Evolutionary conservation across 2,888 invertebrate species (phyloP).

Genomic region (Rosalia funebris): DNA sequence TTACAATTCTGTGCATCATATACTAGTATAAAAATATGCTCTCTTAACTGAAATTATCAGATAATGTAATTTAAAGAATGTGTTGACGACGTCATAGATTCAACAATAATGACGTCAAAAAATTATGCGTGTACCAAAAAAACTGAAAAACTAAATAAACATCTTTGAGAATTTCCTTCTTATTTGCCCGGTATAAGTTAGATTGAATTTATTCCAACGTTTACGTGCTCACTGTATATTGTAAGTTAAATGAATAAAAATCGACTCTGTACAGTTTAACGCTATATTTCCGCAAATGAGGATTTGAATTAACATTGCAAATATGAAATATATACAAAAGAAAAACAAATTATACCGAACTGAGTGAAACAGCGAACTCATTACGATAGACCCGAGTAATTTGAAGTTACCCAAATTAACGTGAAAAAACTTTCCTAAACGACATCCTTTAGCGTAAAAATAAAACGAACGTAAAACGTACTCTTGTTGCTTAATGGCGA

Average conservation of each 20-base stretch:
- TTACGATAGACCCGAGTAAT: constrained; percentile 1
- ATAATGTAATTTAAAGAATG: no score
- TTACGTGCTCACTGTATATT: no score
- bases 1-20: no score
- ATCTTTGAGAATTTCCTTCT: no score
- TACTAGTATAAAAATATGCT: no score
- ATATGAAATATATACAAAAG: constrained; percentile 5
- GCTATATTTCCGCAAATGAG: constrained; percentile 10
- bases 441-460: constrained; percentile 9
- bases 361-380: background rate
- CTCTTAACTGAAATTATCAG: no score
- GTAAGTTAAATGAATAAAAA: constrained; percentile 15
- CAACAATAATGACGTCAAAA: no score
- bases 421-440: constrained; percentile 5
- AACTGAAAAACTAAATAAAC: no score
- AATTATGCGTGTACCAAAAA: no score
- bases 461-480: constrained; percentile 3
- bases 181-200: no score
- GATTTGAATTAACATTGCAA: constrained; percentile 10
- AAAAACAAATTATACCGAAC: constrained; percentile 12
- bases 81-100: no score
- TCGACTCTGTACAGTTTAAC: constrained; percentile 2
- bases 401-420: background rate
- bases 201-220: no score
- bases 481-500: background rate